Evolutionary conservation across 1,140 invertebrate genomes (phyloP), one percentile per base, ranked within the genome.

Genomic region (Heliconius melpomene): DNA sequence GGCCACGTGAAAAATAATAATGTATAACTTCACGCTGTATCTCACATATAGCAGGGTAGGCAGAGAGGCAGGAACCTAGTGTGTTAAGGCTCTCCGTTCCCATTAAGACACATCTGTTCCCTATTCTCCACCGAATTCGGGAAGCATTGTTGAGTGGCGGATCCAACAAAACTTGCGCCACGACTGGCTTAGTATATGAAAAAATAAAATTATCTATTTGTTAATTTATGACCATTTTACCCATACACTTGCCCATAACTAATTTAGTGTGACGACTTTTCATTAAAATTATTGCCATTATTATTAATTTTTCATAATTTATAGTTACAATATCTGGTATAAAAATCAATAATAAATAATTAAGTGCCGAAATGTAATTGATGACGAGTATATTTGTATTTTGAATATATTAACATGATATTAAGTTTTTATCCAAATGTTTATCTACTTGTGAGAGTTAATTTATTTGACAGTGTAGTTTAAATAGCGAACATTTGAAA

Each of bases 261-360:
- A 77, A 70, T 70, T 71, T 70, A 71, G 38, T 57, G 75, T 75
- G 73, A 78, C 72, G 60, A 77, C 70, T 74, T 79, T 79, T 79
- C 72, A 79, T 79, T 79, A 79, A 79, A 74, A 74, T 50, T 54
- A 72, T 72, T 52, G 72, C 40, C 72, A 79, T 79, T 79, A 79
- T 79, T 79, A 80, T 72, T 80, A 57, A 36, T 32, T 73, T 38
- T 76, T 11, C 11, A 75, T 78, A 78, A 80, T 80, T 80, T 78
- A 83, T 83, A 26, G 75, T 72, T 74, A 70, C 72, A 70, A 79
- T 83, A 83, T 72, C 71, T 50, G 66, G 71, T 78, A 83, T 83
- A 78, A 83, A 66, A 83, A 83, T 80, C 77, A 79, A 79, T 77
- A 83, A 83, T 83, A 83, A 83, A 83, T 80, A 80, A 78, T 83